These are phyloP conservation scores for Mungos mungo DNA, from an alignment of 2,113 vertebrate genomes.

Conservation along the genomic window DNA sequence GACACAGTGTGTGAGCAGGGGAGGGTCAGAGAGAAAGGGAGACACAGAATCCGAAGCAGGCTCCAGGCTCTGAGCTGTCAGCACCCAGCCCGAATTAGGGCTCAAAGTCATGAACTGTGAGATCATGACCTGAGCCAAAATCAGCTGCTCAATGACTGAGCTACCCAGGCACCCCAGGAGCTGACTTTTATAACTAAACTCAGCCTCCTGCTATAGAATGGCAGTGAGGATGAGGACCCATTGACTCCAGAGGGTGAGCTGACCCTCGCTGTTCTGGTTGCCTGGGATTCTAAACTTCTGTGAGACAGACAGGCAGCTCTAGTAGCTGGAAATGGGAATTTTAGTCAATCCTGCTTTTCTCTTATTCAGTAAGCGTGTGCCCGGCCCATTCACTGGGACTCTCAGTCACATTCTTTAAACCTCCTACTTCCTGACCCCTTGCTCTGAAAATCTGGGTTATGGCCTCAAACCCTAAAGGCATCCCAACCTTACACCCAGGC, in stretches of 20 bases:
- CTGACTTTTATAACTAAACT: background rate
- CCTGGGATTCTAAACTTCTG: background rate
- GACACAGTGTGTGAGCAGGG: too few relatives aligned
- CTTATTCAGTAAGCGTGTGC: background rate
- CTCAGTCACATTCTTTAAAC: background rate
- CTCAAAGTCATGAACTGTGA: too few relatives aligned
- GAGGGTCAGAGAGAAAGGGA: too few relatives aligned
- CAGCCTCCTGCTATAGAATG: background rate
- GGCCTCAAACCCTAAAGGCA: slow-evolving; percentile 23
- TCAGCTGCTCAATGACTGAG: too few relatives aligned
- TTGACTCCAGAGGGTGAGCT: background rate
- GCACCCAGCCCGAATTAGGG: too few relatives aligned
- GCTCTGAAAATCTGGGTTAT: slow-evolving; percentile 43
- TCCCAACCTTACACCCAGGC: background rate
- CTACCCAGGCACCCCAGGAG: background rate
- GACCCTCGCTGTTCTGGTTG: background rate
- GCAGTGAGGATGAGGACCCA: background rate
- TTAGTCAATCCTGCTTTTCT: background rate
- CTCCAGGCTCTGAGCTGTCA: too few relatives aligned
- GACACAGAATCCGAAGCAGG: too few relatives aligned
- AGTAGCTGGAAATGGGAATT: background rate
- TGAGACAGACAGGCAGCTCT: background rate
- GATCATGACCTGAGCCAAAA: too few relatives aligned
- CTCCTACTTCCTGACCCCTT: background rate
- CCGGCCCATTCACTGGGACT: background rate